Evolutionary conservation across 2,888 invertebrate genomes (phyloP), one percentile per base, ranked within the genome.

Genomic region (Labia minor): DNA sequence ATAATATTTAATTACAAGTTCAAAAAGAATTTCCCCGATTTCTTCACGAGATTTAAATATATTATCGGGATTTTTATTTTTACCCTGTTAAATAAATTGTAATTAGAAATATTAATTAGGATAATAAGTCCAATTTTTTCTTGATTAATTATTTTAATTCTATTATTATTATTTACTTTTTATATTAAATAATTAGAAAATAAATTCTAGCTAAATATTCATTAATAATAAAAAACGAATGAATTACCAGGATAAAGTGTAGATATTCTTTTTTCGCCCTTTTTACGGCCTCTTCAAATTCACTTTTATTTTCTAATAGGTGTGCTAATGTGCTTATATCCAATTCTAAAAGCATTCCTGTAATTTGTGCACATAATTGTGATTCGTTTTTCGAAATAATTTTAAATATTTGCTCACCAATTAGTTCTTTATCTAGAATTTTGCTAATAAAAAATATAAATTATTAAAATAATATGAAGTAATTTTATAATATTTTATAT

Each of bases 271-370:
- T 37, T 62, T 66, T 66, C 19, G 66, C 66, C 37, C 62, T 63
- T 21, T 66, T 14, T 4, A 66, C 63, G 16, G 66, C 66, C 8
- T 10, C 20, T 63, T 66, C 18, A n/a, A 66, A 63, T 37, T 21
- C 37, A 1, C 1, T 37, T 37, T 62, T 20, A 11, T 63, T 63
- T 20, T 4, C 16, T 19, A 66, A 21, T 4, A 66, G 62, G 11
- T 37, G 2, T 21, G 62, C 19, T 37, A 64, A 21, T 10, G 67
- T 67, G 37, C 8, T 8, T 26, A 19, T 61, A 64, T 67, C 67
- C 20, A 67, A 26, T 26, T 67, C 67, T 11, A 67, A 64, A 18
- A 67, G 64, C 67, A 67, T 67, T 19, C 67, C 67, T 20, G 67
- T 67, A 4, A 67, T 67, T 21, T 67, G 67, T 11, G 64, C 67